Evolutionary conservation across 2,113 vertebrate genomes (phyloP), one percentile per base, ranked within the genome.

Genomic region (Suncus etruscus): DNA sequence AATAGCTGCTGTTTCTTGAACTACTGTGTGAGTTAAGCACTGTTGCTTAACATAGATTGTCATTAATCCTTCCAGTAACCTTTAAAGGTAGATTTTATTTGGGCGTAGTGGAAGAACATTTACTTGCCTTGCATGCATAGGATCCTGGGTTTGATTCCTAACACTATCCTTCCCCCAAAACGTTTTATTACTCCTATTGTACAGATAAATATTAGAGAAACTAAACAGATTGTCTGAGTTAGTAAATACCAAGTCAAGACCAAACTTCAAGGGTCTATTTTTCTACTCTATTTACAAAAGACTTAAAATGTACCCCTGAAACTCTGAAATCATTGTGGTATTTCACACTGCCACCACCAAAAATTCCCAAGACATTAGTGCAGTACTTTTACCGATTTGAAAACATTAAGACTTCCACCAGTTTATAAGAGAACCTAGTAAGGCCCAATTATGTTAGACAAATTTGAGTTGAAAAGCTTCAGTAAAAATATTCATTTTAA

Each of bases 401-500:
- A 39, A 39, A 39, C 39, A 39, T 39, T 39, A 39, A 39, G 39
- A 39, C 39, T 87, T 86, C 92, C 69, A 83, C 84, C 66, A 72
- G 95, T 96, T 95, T 91, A 93, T 90, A 95, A 96, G 95, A 90
- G 96, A 96, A 92, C 86, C 91, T 95, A 92, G 74, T 96, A 95
- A 96, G 95, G 95, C 83, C 93, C 86, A 79, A 95, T 68, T 45
- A 58, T 48, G 3, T 88, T 80, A 91, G 86, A 94, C 95, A 29
- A 91, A 88, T 96, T 87, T 45, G 73, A 86, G 94, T 31, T 81
- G 90, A 94, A 94, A 97, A 95, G 91, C 94, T 96, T 83, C 94
- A 90, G 93, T 94, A 80, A 96, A 97, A 95, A 97, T 89, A 92
- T 70, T 97, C 96, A 86, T 66, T 95, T 96, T 90, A 96, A 96